A percentile compares a stretch with the other conserved stretches of the same genome.
Conservation (phyloP, 2,888 invertebrate species). For the Lucinisca nassula region DNA sequence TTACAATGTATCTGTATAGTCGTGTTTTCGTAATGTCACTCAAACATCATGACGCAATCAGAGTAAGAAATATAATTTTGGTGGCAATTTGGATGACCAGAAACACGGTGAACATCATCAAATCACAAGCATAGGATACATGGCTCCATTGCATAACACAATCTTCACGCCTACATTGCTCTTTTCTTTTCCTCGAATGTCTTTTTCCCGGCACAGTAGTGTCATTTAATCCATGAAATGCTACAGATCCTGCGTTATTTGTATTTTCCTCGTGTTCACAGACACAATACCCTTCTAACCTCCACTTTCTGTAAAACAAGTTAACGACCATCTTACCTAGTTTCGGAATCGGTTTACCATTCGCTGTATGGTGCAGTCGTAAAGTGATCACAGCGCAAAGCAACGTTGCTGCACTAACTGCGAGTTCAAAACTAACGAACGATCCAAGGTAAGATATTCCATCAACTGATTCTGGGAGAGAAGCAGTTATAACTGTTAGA, state of each 20-base stretch:
- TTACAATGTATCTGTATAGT: too few species aligned
- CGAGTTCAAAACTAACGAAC: not conserved
- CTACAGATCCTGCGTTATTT: not conserved
- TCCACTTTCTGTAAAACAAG: not conserved
- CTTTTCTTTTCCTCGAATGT: not conserved
- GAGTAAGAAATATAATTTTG: not conserved
- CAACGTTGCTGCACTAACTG: not conserved
- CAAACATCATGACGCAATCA: not conserved
- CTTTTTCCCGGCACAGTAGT: not conserved
- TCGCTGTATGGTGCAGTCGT: not conserved
- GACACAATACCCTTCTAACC: not conserved
- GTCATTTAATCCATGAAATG: not conserved
- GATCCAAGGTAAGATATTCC: slow-evolving; percentile 11
- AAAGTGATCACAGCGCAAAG: not conserved
- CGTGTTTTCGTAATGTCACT: too few species aligned
- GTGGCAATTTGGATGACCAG: too few species aligned
- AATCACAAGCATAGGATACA: not conserved
- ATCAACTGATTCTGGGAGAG: slow-evolving; percentile 23
- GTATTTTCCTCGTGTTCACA: not conserved
- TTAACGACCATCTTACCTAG: not conserved
- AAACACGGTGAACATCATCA: too few species aligned
- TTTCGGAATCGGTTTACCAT: not conserved
- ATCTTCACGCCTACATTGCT: not conserved
- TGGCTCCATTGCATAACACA: not conserved
- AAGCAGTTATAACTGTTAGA: slow-evolving; percentile 5